phyloP scores from a whole-genome alignment of 2,888 invertebrate species.

The Campoplex capitator region DNA sequence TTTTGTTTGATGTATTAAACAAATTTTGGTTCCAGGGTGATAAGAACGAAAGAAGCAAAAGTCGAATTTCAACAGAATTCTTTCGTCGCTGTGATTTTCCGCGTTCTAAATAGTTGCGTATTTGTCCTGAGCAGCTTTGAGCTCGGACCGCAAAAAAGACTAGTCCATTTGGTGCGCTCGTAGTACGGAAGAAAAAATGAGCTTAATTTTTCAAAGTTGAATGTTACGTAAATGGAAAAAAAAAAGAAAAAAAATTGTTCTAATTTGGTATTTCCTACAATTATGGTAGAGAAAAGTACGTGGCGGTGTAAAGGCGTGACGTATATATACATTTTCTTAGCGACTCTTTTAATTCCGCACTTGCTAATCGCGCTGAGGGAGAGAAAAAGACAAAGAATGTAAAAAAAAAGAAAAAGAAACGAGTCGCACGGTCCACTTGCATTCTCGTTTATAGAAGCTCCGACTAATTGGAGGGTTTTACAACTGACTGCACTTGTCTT shows the following conservation, averaged over 20 bases:
- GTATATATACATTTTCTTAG: slow-evolving; percentile 2
- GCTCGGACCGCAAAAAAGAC: neutral
- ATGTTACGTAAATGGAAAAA: slow-evolving; percentile 1
- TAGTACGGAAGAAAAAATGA: neutral
- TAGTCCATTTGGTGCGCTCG: neutral
- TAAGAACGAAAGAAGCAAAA: neutral
- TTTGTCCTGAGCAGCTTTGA: neutral
- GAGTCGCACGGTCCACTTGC: slow-evolving; percentile 43
- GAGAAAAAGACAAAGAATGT: neutral
- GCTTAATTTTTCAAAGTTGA: neutral
- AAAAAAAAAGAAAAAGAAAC: neutral
- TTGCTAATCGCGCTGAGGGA: slow-evolving; percentile 9
- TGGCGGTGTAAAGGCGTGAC: neutral
- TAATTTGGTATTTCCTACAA: slow-evolving; percentile 16
- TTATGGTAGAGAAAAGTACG: neutral
- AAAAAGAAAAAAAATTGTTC: neutral
- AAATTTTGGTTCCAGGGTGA: no score
- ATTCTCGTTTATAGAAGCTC: slow-evolving; percentile 62
- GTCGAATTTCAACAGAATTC: neutral
- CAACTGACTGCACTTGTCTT: slow-evolving; percentile 59
- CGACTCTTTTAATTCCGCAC: neutral
- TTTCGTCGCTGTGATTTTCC: neutral
- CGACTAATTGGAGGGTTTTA: slow-evolving; percentile 66
- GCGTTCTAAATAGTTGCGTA: neutral
- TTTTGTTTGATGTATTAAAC: no score